A percentile compares a stretch with the other conserved stretches of the same genome.
Evolutionary conservation across 2,888 invertebrate species (phyloP).

Genomic region (Monochamus alternatus): DNA sequence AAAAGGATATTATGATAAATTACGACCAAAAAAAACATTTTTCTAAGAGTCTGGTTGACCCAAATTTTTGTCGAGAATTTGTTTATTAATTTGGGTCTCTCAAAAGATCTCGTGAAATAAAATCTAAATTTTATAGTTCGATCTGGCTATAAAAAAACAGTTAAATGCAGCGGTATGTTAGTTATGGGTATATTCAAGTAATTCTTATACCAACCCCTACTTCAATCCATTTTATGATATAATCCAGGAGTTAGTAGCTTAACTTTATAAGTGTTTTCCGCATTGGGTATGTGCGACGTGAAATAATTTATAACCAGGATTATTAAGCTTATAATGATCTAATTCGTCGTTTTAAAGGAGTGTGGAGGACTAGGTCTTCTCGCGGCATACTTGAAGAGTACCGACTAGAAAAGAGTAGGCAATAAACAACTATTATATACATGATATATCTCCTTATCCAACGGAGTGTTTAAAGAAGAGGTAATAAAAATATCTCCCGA

Average conservation of each 20-base stretch:
- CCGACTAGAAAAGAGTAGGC: slow-evolving; percentile 15
- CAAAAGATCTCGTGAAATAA: too few species aligned
- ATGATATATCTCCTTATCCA: slow-evolving; percentile 22
- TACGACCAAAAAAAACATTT: too few species aligned
- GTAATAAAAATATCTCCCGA: slow-evolving; percentile 26
- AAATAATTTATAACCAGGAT: neutral
- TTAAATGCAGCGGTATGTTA: too few species aligned
- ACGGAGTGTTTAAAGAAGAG: slow-evolving; percentile 22
- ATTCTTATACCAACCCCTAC: too few species aligned
- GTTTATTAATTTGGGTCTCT: too few species aligned
- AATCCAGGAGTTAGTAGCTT: neutral
- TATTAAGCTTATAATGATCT: slow-evolving; percentile 2
- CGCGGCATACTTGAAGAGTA: slow-evolving; percentile 1
- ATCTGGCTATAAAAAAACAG: too few species aligned
- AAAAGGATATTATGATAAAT: too few species aligned
- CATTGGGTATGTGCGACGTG: neutral
- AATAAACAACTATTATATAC: slow-evolving; percentile 26
- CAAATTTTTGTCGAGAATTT: too few species aligned
- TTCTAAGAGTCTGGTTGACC: too few species aligned
- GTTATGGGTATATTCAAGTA: too few species aligned
- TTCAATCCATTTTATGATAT: too few species aligned
- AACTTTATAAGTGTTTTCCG: neutral
- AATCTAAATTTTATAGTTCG: too few species aligned
- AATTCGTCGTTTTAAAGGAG: neutral
- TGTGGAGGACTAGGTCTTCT: neutral